These are phyloP conservation scores for Phoenicopterus ruber DNA, from an alignment of 2,113 vertebrate genomes.

Conservation along the genomic window DNA sequence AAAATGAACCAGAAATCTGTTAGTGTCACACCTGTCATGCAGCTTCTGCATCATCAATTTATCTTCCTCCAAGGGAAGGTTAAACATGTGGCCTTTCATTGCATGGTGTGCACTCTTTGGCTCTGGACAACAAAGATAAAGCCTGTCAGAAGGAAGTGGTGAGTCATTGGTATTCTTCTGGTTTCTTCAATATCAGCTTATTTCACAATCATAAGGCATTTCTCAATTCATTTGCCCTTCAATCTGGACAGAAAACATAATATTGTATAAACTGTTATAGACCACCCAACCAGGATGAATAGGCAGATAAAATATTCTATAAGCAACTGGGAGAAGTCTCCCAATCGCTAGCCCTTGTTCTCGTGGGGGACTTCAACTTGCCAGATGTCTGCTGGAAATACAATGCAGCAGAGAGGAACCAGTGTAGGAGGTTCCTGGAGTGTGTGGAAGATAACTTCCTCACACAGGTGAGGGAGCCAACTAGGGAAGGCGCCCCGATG, in stretches of 20 bases:
- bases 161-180: background rate
- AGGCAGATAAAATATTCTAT: no score
- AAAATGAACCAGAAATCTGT: slow-evolving; percentile 2
- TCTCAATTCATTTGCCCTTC: background rate
- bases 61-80: background rate
- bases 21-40: background rate
- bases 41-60: background rate
- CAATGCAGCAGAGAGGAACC: no score
- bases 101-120: background rate
- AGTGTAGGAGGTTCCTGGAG: no score
- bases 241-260: background rate
- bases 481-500: no score
- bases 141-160: background rate
- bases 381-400: no score
- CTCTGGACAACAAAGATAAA: slow-evolving; percentile 22
- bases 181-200: background rate
- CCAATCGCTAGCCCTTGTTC: no score
- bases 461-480: no score
- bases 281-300: no score
- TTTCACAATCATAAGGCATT: background rate
- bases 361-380: no score
- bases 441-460: no score
- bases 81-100: background rate
- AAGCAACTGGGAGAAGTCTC: no score
- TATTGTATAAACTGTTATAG: background rate